Evolutionary conservation across 1,140 invertebrate species (phyloP).

Genomic region (Bombus affinis): DNA sequence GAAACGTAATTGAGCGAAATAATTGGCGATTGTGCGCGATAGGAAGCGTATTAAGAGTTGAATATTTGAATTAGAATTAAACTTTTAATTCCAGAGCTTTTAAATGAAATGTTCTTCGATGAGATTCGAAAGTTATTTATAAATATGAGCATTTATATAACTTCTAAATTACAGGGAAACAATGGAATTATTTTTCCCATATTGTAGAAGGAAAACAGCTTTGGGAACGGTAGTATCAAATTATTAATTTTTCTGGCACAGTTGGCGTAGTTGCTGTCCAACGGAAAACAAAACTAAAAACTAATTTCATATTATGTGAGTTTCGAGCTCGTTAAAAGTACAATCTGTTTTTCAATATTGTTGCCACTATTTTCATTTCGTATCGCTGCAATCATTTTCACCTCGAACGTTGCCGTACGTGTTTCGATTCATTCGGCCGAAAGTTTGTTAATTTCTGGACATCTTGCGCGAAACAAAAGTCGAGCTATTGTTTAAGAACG

Average conservation of each 20-base stretch:
- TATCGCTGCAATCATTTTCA: not conserved
- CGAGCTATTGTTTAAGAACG: not conserved
- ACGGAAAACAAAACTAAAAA: not conserved
- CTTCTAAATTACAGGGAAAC: not conserved
- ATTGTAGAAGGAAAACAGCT: too few relatives aligned
- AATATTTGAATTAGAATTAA: not conserved
- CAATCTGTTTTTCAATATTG: not conserved
- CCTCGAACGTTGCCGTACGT: not conserved
- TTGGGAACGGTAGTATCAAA: not conserved
- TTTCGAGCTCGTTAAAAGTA: constrained; percentile 11
- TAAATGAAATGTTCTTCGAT: not conserved
- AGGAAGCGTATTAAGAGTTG: not conserved
- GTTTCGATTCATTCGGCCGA: not conserved
- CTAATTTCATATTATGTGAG: not conserved
- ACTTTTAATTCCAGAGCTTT: too few relatives aligned
- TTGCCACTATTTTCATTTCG: not conserved
- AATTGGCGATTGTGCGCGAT: not conserved
- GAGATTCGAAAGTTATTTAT: not conserved
- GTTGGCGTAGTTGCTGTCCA: too few relatives aligned
- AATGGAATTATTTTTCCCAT: not conserved
- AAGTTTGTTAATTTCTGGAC: not conserved
- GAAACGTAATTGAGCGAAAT: not conserved
- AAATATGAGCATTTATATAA: not conserved
- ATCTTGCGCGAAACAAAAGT: not conserved
- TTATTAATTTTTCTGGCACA: not conserved